Evolutionary conservation across 2,797 vertebrate species (phyloP).

Genomic region (Smutsia temminckii): DNA sequence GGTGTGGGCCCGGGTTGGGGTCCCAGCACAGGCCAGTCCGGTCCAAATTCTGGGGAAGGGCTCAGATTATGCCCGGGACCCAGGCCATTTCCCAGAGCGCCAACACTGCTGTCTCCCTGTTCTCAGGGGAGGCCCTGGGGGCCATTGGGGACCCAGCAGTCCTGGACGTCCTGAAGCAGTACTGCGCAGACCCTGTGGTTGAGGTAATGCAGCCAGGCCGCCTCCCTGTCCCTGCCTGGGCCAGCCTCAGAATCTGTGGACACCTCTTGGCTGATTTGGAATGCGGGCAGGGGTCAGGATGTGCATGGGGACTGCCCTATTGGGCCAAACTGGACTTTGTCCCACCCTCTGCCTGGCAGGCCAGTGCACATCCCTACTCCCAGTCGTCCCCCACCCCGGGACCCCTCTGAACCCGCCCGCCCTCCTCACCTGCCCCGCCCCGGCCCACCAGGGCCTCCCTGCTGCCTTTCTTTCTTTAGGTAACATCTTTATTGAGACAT

Average conservation of each 20-base stretch:
- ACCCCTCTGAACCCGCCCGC: not conserved
- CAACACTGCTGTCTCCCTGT: rapidly evolving
- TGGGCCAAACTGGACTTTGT: not conserved
- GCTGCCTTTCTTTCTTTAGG: not conserved
- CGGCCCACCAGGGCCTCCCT: not conserved
- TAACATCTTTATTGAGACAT: not conserved
- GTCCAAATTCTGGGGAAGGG: not conserved
- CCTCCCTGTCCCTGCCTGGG: rapidly evolving
- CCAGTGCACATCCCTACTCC: no score
- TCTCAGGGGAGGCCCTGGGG: slow-evolving; percentile 94
- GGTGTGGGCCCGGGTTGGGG: rapidly evolving
- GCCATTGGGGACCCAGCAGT: slow-evolving; percentile 92
- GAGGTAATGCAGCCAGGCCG: slow-evolving; percentile 87
- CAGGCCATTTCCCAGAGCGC: not conserved
- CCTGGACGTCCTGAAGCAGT: slow-evolving; percentile 90
- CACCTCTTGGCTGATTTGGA: not conserved
- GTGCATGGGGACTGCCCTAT: not conserved
- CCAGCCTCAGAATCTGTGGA: not conserved
- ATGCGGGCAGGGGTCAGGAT: not conserved
- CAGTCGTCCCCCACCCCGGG: not conserved
- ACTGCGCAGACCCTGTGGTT: slow-evolving; percentile 90
- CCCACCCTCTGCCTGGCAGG: not conserved
- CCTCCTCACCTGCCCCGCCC: not conserved
- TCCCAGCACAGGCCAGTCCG: no score
- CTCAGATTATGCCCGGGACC: not conserved